A percentile compares a stretch with the other conserved stretches of the same genome.
Conservation (phyloP, 2,797 vertebrate species). For the Sebastolobus altivelis region DNA sequence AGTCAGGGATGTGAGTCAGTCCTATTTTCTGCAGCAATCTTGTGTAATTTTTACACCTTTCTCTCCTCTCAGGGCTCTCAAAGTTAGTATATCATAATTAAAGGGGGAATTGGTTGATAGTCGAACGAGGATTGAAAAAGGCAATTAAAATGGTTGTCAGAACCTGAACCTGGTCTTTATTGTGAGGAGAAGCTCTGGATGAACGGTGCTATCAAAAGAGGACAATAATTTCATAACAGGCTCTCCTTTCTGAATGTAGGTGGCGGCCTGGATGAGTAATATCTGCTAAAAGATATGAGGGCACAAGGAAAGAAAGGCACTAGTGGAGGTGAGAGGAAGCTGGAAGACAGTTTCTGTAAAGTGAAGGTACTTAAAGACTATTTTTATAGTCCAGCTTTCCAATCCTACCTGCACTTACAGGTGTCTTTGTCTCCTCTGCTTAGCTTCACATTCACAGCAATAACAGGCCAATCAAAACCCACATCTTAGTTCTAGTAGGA, state of each 20-base stretch:
- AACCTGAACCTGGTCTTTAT: slow-evolving; percentile 26
- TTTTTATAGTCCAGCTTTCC: slow-evolving; percentile 26
- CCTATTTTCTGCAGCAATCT: slow-evolving; percentile 67
- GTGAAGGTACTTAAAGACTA: slow-evolving; percentile 19
- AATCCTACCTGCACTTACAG: slow-evolving; percentile 7
- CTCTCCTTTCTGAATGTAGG: slow-evolving; percentile 28
- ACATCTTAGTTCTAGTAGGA: not conserved
- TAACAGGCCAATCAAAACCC: slow-evolving; percentile 12
- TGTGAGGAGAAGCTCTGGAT: slow-evolving; percentile 38
- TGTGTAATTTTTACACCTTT: slow-evolving; percentile 56
- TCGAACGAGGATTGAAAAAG: slow-evolving; percentile 42
- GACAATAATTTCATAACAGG: slow-evolving; percentile 49
- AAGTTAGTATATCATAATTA: slow-evolving; percentile 69
- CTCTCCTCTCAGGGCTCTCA: slow-evolving; percentile 36
- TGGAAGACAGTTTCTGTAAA: slow-evolving; percentile 4
- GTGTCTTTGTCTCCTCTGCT: not conserved
- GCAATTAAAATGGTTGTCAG: slow-evolving; percentile 42
- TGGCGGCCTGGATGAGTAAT: slow-evolving; percentile 53
- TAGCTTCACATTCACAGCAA: not conserved
- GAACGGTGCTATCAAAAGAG: slow-evolving; percentile 27
- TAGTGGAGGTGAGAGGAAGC: slow-evolving; percentile 44
- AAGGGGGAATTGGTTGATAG: slow-evolving; percentile 46
- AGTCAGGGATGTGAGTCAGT: slow-evolving; percentile 55
- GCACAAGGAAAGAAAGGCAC: slow-evolving; percentile 23
- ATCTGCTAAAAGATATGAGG: slow-evolving; percentile 37